Percentiles rank a stretch among this genome's conserved stretches.
These are phyloP conservation scores for Irena cyanogastra DNA, from an alignment of 2,113 vertebrate genomes.

Conservation along the genomic window DNA sequence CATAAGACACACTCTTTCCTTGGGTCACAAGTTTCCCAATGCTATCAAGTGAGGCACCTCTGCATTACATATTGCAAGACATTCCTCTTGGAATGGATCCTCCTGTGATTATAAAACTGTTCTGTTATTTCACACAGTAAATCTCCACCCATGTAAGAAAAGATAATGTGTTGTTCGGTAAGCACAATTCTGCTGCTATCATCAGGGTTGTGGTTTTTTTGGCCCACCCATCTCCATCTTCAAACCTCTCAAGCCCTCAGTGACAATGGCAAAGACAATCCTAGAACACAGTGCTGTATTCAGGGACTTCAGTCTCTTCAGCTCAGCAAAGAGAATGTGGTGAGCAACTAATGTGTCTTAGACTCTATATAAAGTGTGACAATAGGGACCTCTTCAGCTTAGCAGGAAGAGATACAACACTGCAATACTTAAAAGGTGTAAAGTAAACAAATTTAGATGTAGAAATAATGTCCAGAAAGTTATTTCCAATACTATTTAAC, in stretches of 20 bases:
- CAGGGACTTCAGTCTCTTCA: background rate
- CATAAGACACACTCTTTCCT: background rate
- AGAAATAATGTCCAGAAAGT: background rate
- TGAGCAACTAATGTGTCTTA: background rate
- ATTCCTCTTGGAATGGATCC: background rate
- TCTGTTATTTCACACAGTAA: background rate
- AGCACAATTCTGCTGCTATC: background rate
- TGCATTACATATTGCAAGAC: background rate
- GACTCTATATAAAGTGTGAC: background rate
- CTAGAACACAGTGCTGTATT: background rate
- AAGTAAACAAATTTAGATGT: background rate
- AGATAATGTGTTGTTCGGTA: background rate
- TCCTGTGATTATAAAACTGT: background rate
- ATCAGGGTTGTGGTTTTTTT: rapidly evolving
- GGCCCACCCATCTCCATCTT: background rate
- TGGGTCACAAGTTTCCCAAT: background rate
- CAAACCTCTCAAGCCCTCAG: background rate
- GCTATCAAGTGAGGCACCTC: background rate
- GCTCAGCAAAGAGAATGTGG: background rate
- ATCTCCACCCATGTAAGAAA: rapidly evolving
- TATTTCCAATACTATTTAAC: background rate
- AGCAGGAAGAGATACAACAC: background rate
- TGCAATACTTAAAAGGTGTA: background rate
- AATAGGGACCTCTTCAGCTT: background rate
- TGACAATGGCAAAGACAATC: rapidly evolving